These are phyloP conservation scores for Thereva unica DNA, from an alignment of 2,888 invertebrate genomes.

Conservation along the genomic window DNA sequence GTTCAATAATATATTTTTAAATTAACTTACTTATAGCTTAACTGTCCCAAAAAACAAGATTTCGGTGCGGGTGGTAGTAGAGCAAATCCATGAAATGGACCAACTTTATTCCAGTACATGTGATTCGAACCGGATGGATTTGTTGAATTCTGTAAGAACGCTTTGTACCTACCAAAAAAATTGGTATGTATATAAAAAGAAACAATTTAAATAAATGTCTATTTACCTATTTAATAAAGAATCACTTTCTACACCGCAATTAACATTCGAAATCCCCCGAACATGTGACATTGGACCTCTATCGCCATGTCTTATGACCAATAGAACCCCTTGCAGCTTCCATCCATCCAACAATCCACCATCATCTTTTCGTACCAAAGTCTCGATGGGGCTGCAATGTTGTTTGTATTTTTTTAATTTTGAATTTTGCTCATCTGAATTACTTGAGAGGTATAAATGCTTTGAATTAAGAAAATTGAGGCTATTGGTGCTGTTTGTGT, in stretches of 20 bases:
- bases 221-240: constrained; percentile 53
- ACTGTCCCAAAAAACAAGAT: constrained; percentile 81
- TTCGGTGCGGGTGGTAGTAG: constrained; percentile 69
- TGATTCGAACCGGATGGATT: constrained; percentile 59
- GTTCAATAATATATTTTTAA: background rate
- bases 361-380: constrained; percentile 73
- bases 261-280: constrained; percentile 74
- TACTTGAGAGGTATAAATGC: constrained; percentile 41
- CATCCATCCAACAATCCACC: constrained; percentile 60
- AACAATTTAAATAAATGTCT: constrained; percentile 18
- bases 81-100: constrained; percentile 85
- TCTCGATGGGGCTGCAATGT: constrained; percentile 74
- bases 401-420: constrained; percentile 68
- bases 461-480: constrained; percentile 47
- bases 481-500: constrained; percentile 54
- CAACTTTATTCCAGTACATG: constrained; percentile 74
- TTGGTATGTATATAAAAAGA: background rate
- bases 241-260: constrained; percentile 68
- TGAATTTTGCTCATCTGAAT: constrained; percentile 62
- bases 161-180: constrained; percentile 51
- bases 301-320: constrained; percentile 87
- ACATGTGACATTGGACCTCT: constrained; percentile 85
- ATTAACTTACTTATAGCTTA: constrained; percentile 66
- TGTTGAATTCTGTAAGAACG: constrained; percentile 53
- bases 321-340: constrained; percentile 62